phyloP scores from a whole-genome alignment of 2,888 invertebrate genomes.

The Sinhomidia bicolor region DNA sequence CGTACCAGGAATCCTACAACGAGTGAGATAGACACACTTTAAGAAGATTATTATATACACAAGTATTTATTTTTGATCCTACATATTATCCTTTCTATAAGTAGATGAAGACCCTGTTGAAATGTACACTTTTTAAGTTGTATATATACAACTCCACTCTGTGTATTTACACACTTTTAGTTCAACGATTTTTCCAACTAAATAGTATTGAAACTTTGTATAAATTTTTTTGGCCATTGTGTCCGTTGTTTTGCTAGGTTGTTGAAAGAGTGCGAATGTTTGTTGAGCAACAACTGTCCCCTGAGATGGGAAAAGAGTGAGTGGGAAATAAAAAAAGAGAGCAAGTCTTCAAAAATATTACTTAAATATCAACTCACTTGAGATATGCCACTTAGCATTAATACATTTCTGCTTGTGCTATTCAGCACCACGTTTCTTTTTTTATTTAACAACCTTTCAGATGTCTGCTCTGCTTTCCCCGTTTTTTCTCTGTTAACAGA shows the following conservation, averaged over 20 bases:
- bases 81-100: too few species aligned
- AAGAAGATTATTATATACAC: too few species aligned
- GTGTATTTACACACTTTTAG: too few species aligned
- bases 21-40: too few species aligned
- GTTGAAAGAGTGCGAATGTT: slow-evolving; percentile 6
- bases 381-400: slow-evolving; percentile 66
- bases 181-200: too few species aligned
- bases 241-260: not conserved
- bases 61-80: too few species aligned
- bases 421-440: not conserved
- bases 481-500: not conserved
- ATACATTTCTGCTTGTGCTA: slow-evolving; percentile 22
- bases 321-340: not conserved
- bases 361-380: slow-evolving; percentile 66
- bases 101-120: too few species aligned
- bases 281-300: slow-evolving; percentile 19
- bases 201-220: too few species aligned
- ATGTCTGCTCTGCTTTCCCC: not conserved
- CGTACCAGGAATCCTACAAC: too few species aligned
- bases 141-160: too few species aligned
- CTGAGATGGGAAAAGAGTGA: not conserved
- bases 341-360: slow-evolving; percentile 39
- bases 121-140: too few species aligned
- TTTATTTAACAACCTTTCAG: not conserved
- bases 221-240: too few species aligned